Percentiles rank a stretch among this genome's conserved stretches.
These are phyloP conservation scores for Paraplagusia blochii DNA, from an alignment of 2,113 vertebrate species.

Conservation along the genomic window DNA sequence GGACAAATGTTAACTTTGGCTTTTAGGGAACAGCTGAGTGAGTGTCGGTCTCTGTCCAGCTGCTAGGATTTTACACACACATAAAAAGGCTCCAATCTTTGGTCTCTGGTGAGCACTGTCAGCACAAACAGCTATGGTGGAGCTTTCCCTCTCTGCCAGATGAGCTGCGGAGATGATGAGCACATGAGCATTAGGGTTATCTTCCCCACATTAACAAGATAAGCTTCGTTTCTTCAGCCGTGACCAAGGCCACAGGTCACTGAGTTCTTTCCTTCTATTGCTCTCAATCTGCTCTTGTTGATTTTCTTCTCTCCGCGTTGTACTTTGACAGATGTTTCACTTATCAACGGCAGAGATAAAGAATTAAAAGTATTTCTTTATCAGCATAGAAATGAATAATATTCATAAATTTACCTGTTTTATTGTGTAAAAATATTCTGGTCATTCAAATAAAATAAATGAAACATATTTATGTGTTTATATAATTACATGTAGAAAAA, in stretches of 20 bases:
- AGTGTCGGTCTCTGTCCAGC: slow-evolving; percentile 54
- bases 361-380: too few species aligned
- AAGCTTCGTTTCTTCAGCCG: slow-evolving; percentile 54
- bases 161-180: not conserved
- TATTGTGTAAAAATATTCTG: too few species aligned
- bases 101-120: slow-evolving; percentile 35
- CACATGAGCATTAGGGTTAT: slow-evolving; percentile 60
- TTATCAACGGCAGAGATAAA: not conserved
- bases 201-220: slow-evolving; percentile 62
- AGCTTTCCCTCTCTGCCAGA: slow-evolving; percentile 28
- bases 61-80: slow-evolving; percentile 47
- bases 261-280: slow-evolving; percentile 48
- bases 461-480: too few species aligned
- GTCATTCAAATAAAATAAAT: too few species aligned
- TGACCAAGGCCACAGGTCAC: slow-evolving; percentile 49
- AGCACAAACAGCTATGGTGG: slow-evolving; percentile 33
- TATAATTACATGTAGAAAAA: too few species aligned
- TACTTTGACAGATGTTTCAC: slow-evolving; percentile 31
- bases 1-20: slow-evolving; percentile 56
- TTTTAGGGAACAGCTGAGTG: slow-evolving; percentile 55
- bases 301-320: slow-evolving; percentile 25
- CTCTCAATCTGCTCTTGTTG: slow-evolving; percentile 24
- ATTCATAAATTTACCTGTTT: too few species aligned
- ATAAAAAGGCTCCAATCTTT: slow-evolving; percentile 20
- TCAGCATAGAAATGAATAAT: too few species aligned